Evolutionary conservation across 2,797 vertebrate species (phyloP), one percentile per base, ranked within the genome.

Genomic region (Kryptolebias ocellatus): DNA sequence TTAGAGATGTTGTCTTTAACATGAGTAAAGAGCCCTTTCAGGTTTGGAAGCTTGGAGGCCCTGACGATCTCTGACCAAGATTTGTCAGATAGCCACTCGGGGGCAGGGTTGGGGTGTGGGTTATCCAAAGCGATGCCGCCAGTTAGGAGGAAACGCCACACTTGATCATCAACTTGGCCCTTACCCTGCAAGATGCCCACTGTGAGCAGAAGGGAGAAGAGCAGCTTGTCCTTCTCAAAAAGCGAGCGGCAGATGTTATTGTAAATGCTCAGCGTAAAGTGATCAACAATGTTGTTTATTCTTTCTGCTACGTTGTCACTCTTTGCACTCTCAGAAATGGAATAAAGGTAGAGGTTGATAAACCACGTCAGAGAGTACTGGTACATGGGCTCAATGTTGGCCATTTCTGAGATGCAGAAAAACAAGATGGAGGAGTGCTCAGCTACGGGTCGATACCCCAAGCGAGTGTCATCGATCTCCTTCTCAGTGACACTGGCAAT

Each of bases 361-460:
- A 98, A 98, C 97, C 97, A 99, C 4, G 85, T 92, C 72, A 98
- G 68, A 0, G 97, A 98, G 81, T 98, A 98, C 54, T 98, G 97
- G 82, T 98, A 98, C 97, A 98, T 98, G 0, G 96, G 96, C 66
- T 99, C 97, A 0, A 99, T 96, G 85, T 98, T 94, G 53, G 96
- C 96, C 70, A 99, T 81, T 27, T 98, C 96, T 4, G 96, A 97
- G 82, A 97, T 95, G 76, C 96, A 98, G 78, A 99, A 98, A 89
- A 98, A 98, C 49, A 97, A 75, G 72, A 95, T 92, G 55, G 96
- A 93, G 0, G 96, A 98, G 84, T 96, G 96, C 60, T 94, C 65
- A 9, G 97, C 96, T 59, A 97, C 96, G 0, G 96, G 95, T 11
- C 95, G 95, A 77, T 98, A 99, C 17, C 96, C 95, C 94, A 96